Conservation (phyloP, 1,140 invertebrate genomes). For the Cotesia glomerata region DNA sequence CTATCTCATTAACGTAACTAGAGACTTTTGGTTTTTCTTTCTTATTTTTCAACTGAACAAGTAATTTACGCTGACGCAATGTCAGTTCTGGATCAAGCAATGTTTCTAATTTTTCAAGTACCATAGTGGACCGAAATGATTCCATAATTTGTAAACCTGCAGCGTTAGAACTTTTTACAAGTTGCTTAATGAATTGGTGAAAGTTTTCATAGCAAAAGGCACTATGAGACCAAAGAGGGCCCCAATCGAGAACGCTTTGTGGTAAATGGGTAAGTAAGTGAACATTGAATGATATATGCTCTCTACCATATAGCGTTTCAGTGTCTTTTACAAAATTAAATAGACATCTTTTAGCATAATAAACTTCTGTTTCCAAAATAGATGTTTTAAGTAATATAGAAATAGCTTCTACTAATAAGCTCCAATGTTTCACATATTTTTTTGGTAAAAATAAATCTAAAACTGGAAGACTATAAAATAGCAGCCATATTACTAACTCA, state of each 20-base stretch:
- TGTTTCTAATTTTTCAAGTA: no score
- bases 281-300: slow-evolving; percentile 36
- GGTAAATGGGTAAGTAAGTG: neutral
- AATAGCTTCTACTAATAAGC: slow-evolving; percentile 31
- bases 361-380: slow-evolving; percentile 29
- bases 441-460: slow-evolving; percentile 13
- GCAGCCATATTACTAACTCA: slow-evolving; percentile 30
- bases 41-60: neutral
- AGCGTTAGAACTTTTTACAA: neutral
- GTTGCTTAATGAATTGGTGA: neutral
- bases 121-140: no score
- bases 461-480: slow-evolving; percentile 27
- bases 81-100: no score
- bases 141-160: no score
- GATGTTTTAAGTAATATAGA: slow-evolving; percentile 31
- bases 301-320: slow-evolving; percentile 29
- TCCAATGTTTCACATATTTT: slow-evolving; percentile 27
- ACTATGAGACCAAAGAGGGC: neutral
- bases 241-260: neutral
- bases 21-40: slow-evolving; percentile 3
- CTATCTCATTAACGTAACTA: neutral
- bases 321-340: slow-evolving; percentile 35
- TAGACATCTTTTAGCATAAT: slow-evolving; percentile 25
- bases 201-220: neutral
- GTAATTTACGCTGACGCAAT: no score